These are phyloP conservation scores for Platysteira castanea DNA, from an alignment of 2,113 vertebrate species.

Conservation along the genomic window DNA sequence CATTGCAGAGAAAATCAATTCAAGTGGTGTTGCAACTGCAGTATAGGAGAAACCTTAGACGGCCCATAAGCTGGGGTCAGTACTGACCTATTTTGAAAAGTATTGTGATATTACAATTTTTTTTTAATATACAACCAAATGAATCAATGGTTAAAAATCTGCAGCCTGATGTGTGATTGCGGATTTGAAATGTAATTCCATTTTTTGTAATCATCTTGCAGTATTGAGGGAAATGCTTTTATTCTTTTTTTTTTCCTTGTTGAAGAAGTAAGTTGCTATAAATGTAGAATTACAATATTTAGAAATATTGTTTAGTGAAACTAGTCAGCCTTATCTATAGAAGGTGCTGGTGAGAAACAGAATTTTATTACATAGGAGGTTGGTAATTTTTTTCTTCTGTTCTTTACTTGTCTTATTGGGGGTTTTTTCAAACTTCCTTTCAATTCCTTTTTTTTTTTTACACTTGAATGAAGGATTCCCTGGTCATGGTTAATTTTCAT, in stretches of 20 bases:
- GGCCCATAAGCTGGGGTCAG: conserved; percentile 71
- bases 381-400: background rate
- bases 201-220: conserved; percentile 63
- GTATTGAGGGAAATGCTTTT: conserved; percentile 60
- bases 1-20: conserved; percentile 95
- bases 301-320: conserved; percentile 54
- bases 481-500: conserved; percentile 43
- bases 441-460: background rate
- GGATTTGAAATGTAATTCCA: conserved; percentile 64
- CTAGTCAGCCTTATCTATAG: conserved; percentile 46
- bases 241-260: conserved; percentile 32
- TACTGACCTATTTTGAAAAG: conserved; percentile 73
- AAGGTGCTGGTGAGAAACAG: conserved; percentile 59
- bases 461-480: conserved; percentile 63
- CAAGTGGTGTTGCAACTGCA: conserved; percentile 74
- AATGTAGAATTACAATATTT: conserved; percentile 46
- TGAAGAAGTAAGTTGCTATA: conserved; percentile 51
- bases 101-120: conserved; percentile 54
- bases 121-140: conserved; percentile 68
- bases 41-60: conserved; percentile 81
- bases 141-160: conserved; percentile 65
- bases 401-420: background rate
- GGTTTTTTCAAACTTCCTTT: background rate
- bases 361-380: conserved; percentile 20
- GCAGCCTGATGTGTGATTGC: conserved; percentile 40